phyloP scores from a whole-genome alignment of 2,797 vertebrate species.

The Gymnoscopelus braueri region DNA sequence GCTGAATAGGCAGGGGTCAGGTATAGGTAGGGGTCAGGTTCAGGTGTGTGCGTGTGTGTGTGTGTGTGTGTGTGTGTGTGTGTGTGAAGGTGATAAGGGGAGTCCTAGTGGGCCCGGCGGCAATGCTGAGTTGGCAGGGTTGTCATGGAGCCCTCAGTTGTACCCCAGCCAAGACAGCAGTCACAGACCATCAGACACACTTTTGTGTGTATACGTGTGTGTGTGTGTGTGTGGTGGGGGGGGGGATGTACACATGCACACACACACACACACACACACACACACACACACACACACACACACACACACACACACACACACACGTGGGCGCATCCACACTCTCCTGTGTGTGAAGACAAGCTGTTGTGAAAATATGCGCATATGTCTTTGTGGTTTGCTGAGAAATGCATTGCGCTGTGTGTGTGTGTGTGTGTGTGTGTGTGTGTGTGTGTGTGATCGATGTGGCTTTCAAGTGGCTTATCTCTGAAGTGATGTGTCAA shows the following conservation, averaged over 20 bases:
- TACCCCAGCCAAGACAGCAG: slow-evolving; percentile 37
- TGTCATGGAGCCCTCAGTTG: slow-evolving; percentile 47
- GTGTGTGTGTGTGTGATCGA: slow-evolving; percentile 40
- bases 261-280: too few species aligned
- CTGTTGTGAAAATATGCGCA: background rate
- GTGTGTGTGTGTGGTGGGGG: background rate
- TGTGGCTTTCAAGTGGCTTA: slow-evolving; percentile 69
- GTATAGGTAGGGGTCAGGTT: slow-evolving; percentile 23
- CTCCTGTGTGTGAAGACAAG: background rate
- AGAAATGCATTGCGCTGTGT: background rate
- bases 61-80: slow-evolving; percentile 24
- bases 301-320: too few species aligned
- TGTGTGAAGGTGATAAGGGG: slow-evolving; percentile 61
- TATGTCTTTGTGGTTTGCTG: slow-evolving; percentile 6
- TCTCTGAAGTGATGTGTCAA: slow-evolving; percentile 63
- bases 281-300: too few species aligned
- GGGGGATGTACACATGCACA: background rate
- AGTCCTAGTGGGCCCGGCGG: slow-evolving; percentile 51
- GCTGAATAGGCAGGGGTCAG: slow-evolving; percentile 50
- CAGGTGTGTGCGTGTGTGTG: background rate
- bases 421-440: slow-evolving; percentile 4
- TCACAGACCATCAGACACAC: slow-evolving; percentile 25
- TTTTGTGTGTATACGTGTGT: slow-evolving; percentile 19
- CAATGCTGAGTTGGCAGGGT: slow-evolving; percentile 59
- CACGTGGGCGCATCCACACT: too few species aligned